Percentiles rank a stretch among this genome's conserved stretches.
Conservation (phyloP, 2,888 invertebrate genomes). For the Ormyrus nitidulus region DNA sequence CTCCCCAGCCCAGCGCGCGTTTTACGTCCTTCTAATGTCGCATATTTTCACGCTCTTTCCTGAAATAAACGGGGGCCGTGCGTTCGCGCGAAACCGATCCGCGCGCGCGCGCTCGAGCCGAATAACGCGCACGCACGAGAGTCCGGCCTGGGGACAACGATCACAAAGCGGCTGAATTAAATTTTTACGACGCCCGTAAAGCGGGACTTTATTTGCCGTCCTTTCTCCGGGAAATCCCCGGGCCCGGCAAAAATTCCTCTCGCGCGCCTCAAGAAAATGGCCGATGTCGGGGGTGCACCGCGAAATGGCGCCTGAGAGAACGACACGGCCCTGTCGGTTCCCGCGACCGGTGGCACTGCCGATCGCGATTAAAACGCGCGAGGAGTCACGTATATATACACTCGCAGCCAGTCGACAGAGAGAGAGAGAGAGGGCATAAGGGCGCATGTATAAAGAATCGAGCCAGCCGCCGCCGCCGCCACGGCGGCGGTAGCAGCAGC, state of each 20-base stretch:
- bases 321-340: conserved; percentile 19
- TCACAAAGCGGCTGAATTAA: conserved; percentile 17
- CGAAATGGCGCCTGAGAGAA: conserved; percentile 38
- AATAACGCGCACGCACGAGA: too few relatives aligned
- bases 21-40: neutral
- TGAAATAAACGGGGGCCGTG: neutral
- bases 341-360: neutral
- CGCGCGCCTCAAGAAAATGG: neutral
- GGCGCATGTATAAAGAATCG: too few relatives aligned
- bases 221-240: neutral
- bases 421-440: too few relatives aligned
- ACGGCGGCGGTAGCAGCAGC: neutral
- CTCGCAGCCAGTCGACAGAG: too few relatives aligned
- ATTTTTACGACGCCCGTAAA: conserved; percentile 28
- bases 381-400: too few relatives aligned
- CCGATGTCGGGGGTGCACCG: conserved; percentile 15
- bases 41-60: conserved; percentile 10
- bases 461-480: neutral
- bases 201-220: neutral
- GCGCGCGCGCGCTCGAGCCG: too few relatives aligned
- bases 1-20: too few relatives aligned
- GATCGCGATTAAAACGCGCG: conserved; percentile 13
- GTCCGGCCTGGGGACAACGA: neutral
- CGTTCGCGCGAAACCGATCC: too few relatives aligned
- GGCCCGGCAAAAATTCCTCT: neutral